These are phyloP conservation scores for Lates japonicus DNA, from an alignment of 2,797 vertebrate species.

Conservation along the genomic window DNA sequence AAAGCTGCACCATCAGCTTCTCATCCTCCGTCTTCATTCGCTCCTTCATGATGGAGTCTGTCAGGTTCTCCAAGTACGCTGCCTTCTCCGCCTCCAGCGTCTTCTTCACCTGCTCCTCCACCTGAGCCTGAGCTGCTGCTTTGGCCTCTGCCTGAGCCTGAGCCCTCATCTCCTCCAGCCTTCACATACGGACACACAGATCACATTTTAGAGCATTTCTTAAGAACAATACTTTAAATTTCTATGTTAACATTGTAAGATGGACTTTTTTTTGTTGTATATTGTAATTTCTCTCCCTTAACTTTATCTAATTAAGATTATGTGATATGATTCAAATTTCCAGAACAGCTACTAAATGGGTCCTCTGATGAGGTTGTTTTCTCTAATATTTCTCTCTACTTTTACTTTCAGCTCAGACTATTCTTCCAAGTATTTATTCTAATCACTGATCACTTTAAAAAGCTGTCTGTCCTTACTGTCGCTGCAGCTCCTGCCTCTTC, in stretches of 20 bases:
- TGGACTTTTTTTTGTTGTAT: no score
- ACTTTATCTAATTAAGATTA: neutral
- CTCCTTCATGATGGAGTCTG: slow-evolving; percentile 87
- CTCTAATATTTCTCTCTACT: neutral
- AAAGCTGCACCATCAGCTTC: slow-evolving; percentile 87
- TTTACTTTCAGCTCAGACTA: neutral
- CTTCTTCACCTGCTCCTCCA: slow-evolving; percentile 86
- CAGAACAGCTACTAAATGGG: neutral
- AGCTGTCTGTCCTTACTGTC: slow-evolving; percentile 70
- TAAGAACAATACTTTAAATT: neutral
- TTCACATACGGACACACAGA: slow-evolving; percentile 44
- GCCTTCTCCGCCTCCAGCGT: slow-evolving; percentile 86
- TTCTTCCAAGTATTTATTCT: neutral
- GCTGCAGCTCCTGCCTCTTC: slow-evolving; percentile 74
- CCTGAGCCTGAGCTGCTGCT: slow-evolving; percentile 68
- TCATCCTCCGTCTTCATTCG: slow-evolving; percentile 87
- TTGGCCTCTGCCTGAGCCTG: slow-evolving; percentile 63
- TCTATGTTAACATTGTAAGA: neutral
- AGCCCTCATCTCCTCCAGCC: slow-evolving; percentile 75
- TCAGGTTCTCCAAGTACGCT: slow-evolving; percentile 85
- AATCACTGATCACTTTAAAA: neutral
- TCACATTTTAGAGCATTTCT: neutral
- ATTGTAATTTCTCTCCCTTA: neutral
- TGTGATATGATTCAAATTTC: neutral
- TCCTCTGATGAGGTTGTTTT: neutral